phyloP scores from a whole-genome alignment of 2,113 vertebrate species.

The Chroicocephalus ridibundus region DNA sequence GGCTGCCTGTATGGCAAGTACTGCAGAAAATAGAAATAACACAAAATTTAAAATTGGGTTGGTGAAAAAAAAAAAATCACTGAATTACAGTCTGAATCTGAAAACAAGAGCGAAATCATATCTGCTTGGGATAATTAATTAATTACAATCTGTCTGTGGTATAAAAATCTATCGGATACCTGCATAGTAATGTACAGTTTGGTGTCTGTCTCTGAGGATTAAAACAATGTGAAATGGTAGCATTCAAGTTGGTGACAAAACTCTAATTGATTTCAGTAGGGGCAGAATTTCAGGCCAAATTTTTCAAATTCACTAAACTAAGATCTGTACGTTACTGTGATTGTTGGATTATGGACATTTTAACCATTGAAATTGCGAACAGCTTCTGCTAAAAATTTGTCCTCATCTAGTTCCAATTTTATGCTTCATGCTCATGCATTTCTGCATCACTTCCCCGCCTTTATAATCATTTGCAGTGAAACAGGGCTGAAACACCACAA shows the following conservation, averaged over 20 bases:
- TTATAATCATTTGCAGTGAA: background rate
- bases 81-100: background rate
- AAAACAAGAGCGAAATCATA: background rate
- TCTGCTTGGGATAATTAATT: background rate
- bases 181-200: background rate
- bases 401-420: background rate
- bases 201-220: background rate
- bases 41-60: background rate
- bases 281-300: background rate
- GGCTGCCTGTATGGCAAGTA: background rate
- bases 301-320: background rate
- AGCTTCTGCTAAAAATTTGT: background rate
- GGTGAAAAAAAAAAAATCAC: background rate
- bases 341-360: background rate
- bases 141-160: background rate
- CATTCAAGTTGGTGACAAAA: background rate
- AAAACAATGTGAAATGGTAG: background rate
- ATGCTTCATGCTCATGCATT: background rate
- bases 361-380: background rate
- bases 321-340: background rate
- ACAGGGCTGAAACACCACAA: background rate
- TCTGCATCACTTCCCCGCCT: background rate
- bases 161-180: background rate
- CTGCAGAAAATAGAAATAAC: background rate
- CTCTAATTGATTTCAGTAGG: background rate